Percentiles rank a stretch among this genome's conserved stretches.
These are phyloP conservation scores for Vesta saturnalis DNA, from an alignment of 2,888 invertebrate genomes.

Conservation along the genomic window DNA sequence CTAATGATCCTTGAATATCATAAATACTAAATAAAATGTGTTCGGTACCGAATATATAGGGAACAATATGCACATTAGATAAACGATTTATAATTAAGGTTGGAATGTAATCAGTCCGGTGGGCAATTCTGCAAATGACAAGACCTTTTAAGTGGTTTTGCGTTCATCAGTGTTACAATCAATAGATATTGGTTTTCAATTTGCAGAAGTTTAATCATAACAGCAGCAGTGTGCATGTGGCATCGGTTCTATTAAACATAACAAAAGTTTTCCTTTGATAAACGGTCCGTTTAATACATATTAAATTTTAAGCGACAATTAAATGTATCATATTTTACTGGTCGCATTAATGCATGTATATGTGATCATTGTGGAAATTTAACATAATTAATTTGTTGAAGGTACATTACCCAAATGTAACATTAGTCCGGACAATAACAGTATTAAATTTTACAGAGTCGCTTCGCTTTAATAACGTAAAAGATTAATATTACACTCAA, in stretches of 20 bases:
- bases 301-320: conserved; percentile 43
- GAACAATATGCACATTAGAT: conserved; percentile 9
- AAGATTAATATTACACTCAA: too few relatives aligned
- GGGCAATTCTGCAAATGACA: conserved; percentile 30
- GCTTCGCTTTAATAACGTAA: not conserved
- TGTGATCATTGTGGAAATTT: not conserved
- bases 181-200: conserved; percentile 52
- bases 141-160: conserved; percentile 35
- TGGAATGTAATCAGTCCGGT: conserved; percentile 27
- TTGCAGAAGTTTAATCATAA: conserved; percentile 52
- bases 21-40: too few relatives aligned
- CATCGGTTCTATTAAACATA: conserved; percentile 43
- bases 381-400: not conserved
- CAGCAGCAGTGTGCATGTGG: conserved; percentile 44
- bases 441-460: not conserved
- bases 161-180: conserved; percentile 33
- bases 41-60: not conserved
- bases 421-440: not conserved
- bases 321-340: conserved; percentile 46
- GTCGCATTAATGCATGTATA: conserved; percentile 13
- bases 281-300: conserved; percentile 47
- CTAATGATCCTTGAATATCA: too few relatives aligned
- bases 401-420: not conserved
- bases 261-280: conserved; percentile 46
- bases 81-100: conserved; percentile 28